Conservation (phyloP, 2,888 invertebrate species). For the Dysmachus trigonus region DNA sequence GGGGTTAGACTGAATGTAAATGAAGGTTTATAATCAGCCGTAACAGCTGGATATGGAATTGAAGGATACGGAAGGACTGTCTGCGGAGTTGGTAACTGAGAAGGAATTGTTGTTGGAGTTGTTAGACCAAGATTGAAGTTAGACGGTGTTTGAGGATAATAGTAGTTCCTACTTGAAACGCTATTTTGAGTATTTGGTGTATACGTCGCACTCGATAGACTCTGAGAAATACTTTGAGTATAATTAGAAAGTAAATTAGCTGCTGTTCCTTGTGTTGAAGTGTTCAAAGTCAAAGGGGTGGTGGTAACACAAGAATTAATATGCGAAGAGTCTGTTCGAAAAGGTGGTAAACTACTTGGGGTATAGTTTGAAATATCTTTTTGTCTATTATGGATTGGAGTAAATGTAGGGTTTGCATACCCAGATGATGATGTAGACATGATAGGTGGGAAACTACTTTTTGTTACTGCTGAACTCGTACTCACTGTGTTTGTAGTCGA, state of each 20-base stretch:
- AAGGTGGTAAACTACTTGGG: background rate
- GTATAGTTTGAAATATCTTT: background rate
- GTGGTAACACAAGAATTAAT: background rate
- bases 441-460: background rate
- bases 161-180: background rate
- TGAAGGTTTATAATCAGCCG: constrained; percentile 40
- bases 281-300: background rate
- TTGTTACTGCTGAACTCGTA: background rate
- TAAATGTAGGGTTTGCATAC: background rate
- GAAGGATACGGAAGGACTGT: constrained; percentile 26
- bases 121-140: constrained; percentile 39
- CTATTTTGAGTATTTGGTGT: background rate
- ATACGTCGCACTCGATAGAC: background rate
- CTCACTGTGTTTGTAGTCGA: background rate
- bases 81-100: background rate
- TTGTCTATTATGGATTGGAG: background rate
- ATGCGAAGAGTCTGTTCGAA: background rate
- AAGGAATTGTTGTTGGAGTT: constrained; percentile 1
- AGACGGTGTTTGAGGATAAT: constrained; percentile 31
- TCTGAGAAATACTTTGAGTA: background rate
- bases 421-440: background rate
- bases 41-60: constrained; percentile 9
- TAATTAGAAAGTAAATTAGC: background rate
- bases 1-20: constrained; percentile 49
- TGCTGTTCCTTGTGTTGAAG: background rate